Base-by-base conservation (phyloP, 2,888 invertebrate species). In the Xanthorhoe spadicearia region DNA sequence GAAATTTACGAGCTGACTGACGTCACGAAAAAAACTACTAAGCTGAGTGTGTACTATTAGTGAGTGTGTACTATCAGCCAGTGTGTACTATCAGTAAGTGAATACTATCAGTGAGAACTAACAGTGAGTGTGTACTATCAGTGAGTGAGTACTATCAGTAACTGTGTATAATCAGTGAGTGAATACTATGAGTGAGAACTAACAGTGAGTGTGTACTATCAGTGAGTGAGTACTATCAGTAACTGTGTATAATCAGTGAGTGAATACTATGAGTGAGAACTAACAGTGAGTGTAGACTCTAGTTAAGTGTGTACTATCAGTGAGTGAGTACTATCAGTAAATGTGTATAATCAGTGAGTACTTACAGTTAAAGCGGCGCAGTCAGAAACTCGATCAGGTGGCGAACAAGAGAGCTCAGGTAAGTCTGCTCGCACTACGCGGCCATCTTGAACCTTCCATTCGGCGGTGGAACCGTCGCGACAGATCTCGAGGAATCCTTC, bases 321-420 rank as follows among this genome's bases (percentile, higher is more conserved):
- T 38, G 38, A 43, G 13, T 43, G 38, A 13, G 38, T 13, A 13
- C 13, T 43, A 0, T 43, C 38, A 43, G 38, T 35, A n/a, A 32
- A 15, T 53, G 35, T 4, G 38, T 53, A 17, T 10, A 35, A 8
- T 28, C n/a, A 15, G 48, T 4, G 38, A 43, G 38, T 52, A 77
- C 84, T 78, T 17, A 90, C 90, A 5, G 91, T 88, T 3, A 86
- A 83, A 53, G 77, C 78, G 7, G 75, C 70, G 49, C 80, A 76
- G 65, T 85, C 87, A 6, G 75, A 79, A 76, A 28, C 76, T 74
- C 23, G 69, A 90, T 94, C 69, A 89, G 95, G 95, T 46, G 95
- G 95, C 13, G 95, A 94, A 79, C 95, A 94, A 50, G 95, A 95
- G 73, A 95, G 93, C 64, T 94, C 67, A 2, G 94, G 94, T 74